Base-by-base conservation (phyloP, 2,888 invertebrate species). In the Scrobipalpa atriplicella region DNA sequence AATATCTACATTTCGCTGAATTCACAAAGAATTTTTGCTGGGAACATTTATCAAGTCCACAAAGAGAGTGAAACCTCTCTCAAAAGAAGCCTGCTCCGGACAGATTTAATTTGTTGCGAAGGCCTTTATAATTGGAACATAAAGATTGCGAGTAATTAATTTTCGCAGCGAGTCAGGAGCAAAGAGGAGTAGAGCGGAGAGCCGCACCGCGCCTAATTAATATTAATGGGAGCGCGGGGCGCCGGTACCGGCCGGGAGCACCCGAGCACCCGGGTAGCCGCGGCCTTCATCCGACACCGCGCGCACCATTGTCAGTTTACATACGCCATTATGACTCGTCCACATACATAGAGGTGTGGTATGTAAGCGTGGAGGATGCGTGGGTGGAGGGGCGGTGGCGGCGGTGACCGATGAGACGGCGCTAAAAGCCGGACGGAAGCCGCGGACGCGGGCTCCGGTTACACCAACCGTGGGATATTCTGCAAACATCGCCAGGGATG, bases 31-130 rank as follows among this genome's bases (percentile, higher is more conserved):
- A 88, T 85, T 86, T 88, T 84, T 74, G 84, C 84, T 79, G 84
- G 81, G 91, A 91, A 90, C 92, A 92, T 92, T 92, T 92, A 92
- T 92, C 92, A 92, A 91, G 86, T 86, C 85, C 86, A 92, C 92
- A 92, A 92, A 92, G 91, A 89, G 87, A 92, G 91, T 89, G 89
- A 91, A 90, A 89, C 89, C 90, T 90, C 90, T 90, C 92, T 92
- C 86, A 90, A 92, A 92, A 90, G 91, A 85, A 86, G 89, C 88
- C 91, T 92, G 92, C 87, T 86, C 82, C 85, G 88, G 92, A 92
- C 92, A 92, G 92, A 92, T 92, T 92, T 92, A 92, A 92, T 92
- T 92, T 92, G 92, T 92, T 90, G 90, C 92, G 89, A 92, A 92
- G 92, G 92, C 92, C 86, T 92, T 92, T 92, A 92, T 92, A 92